phyloP scores from a whole-genome alignment of 1,140 invertebrate species.

The Macrotrachela quadricornifera region DNA sequence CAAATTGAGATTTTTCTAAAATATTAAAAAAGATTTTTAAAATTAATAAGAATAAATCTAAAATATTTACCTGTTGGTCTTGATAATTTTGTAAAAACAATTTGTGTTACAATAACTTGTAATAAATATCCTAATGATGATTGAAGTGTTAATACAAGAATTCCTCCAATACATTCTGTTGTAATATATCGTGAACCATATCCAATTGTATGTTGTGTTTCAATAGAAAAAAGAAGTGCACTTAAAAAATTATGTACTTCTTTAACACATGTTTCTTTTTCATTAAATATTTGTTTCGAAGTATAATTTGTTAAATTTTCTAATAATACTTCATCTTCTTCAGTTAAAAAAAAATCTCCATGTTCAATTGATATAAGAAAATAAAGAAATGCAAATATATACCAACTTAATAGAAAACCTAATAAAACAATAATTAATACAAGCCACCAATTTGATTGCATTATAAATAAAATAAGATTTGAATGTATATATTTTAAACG shows the following conservation, averaged over 20 bases:
- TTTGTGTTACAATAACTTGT: not conserved
- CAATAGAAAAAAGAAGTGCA: slow-evolving; percentile 5
- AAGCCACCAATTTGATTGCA: not conserved
- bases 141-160: not conserved
- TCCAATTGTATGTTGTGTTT: slow-evolving; percentile 9
- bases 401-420: slow-evolving; percentile 2
- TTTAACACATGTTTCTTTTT: not conserved
- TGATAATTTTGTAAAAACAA: slow-evolving; percentile 7
- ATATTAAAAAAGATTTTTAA: too few relatives aligned
- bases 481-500: too few relatives aligned
- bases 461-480: too few relatives aligned
- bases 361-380: too few relatives aligned
- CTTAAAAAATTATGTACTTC: slow-evolving; percentile 1
- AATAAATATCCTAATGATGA: not conserved
- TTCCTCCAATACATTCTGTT: slow-evolving; percentile 1
- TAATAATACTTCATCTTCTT: too few relatives aligned
- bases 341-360: too few relatives aligned
- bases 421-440: not conserved
- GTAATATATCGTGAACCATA: slow-evolving; percentile 8
- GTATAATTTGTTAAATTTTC: too few relatives aligned
- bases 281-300: too few relatives aligned
- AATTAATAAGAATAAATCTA: too few relatives aligned
- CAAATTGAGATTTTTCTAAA: too few relatives aligned
- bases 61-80: not conserved
- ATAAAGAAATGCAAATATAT: slow-evolving; percentile 5